These are phyloP conservation scores for Clepsis dumicolana DNA, from an alignment of 2,888 invertebrate species.

Conservation along the genomic window DNA sequence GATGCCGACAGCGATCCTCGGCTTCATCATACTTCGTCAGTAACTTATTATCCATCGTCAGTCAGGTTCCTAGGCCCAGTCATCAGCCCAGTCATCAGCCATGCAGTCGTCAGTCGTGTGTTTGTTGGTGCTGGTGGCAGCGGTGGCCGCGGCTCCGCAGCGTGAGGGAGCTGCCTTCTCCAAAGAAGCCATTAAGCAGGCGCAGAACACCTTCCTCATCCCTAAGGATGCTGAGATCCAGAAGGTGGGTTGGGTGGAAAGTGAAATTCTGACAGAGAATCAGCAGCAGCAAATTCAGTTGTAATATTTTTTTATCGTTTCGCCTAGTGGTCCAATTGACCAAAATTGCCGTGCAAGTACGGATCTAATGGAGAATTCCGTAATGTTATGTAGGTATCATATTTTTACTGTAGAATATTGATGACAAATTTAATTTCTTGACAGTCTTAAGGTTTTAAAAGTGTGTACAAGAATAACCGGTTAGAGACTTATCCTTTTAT, in stretches of 20 bases:
- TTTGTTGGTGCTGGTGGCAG: conserved; percentile 78
- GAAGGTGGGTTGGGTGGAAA: conserved; percentile 82
- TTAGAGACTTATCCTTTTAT: not conserved
- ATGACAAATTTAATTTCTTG: too few relatives aligned
- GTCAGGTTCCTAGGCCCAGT: not conserved
- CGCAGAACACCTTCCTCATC: conserved; percentile 93
- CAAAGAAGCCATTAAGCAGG: conserved; percentile 94
- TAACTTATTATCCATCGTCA: conserved; percentile 1
- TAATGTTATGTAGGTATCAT: too few relatives aligned
- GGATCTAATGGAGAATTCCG: too few relatives aligned
- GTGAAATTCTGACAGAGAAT: too few relatives aligned
- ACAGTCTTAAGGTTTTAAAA: too few relatives aligned
- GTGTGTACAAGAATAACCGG: not conserved
- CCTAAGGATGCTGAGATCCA: conserved; percentile 95
- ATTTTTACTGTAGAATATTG: too few relatives aligned
- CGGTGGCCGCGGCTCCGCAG: conserved; percentile 87
- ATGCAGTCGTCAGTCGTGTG: conserved; percentile 76
- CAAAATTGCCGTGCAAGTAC: too few relatives aligned
- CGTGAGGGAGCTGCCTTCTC: conserved; percentile 94
- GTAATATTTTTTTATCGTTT: too few relatives aligned
- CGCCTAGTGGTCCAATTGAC: too few relatives aligned
- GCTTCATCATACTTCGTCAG: not conserved
- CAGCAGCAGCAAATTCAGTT: too few relatives aligned
- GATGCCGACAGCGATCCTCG: not conserved
- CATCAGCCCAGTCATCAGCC: not conserved